Percentiles rank a stretch among this genome's conserved stretches.
Conservation (phyloP, 1,140 invertebrate species). For the Trachelipus rathkii region DNA sequence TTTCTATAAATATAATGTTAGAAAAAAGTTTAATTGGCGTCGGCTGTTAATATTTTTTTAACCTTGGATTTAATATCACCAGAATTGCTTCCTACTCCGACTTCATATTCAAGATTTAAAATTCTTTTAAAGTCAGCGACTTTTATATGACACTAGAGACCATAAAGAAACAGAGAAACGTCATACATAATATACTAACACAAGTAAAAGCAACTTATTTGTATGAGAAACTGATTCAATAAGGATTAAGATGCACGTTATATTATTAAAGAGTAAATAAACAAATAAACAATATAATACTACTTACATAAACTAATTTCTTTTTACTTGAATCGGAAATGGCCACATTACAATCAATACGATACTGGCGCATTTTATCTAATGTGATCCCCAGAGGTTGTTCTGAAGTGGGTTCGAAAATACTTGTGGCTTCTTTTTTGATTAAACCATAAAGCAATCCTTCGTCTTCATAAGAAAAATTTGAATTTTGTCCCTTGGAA, state of each 20-base stretch:
- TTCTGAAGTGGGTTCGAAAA: conserved; percentile 18
- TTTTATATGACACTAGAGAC: too few relatives aligned
- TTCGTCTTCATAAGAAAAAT: background rate
- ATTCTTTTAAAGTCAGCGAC: too few relatives aligned
- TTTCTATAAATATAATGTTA: too few relatives aligned
- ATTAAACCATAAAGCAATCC: background rate
- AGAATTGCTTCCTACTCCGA: too few relatives aligned
- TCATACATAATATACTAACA: too few relatives aligned
- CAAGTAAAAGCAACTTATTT: background rate
- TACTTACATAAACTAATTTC: conserved; percentile 43
- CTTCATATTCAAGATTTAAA: too few relatives aligned
- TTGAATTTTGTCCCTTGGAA: background rate
- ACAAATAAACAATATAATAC: background rate
- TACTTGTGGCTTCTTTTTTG: background rate
- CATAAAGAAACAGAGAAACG: too few relatives aligned
- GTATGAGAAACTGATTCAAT: background rate
- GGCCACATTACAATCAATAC: conserved; percentile 40
- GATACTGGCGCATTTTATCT: conserved; percentile 39
- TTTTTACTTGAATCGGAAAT: conserved; percentile 36
- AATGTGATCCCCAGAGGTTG: conserved; percentile 28
- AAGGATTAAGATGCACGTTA: background rate
- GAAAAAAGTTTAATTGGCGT: too few relatives aligned
- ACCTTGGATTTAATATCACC: too few relatives aligned
- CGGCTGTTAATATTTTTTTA: too few relatives aligned
- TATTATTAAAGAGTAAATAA: background rate